These are phyloP conservation scores for Polydrusus cervinus DNA, from an alignment of 2,888 invertebrate genomes.

Conservation along the genomic window DNA sequence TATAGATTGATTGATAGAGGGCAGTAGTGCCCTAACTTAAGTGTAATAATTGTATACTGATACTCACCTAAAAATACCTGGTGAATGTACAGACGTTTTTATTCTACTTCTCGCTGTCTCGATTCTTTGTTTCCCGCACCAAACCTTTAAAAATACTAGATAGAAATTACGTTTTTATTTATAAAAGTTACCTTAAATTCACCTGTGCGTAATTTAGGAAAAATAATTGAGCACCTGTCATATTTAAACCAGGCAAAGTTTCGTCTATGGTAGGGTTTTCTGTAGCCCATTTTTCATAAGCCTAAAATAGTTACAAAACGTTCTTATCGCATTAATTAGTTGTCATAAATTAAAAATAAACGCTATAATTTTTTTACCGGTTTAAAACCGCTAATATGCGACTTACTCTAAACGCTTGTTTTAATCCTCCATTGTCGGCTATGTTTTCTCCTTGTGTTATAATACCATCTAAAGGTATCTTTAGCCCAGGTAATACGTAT, in stretches of 20 bases:
- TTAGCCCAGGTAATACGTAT: slow-evolving; percentile 86
- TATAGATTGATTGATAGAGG: too few relatives aligned
- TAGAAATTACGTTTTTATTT: not conserved
- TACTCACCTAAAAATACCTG: slow-evolving; percentile 73
- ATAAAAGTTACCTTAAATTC: not conserved
- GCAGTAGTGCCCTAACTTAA: too few relatives aligned
- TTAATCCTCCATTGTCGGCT: slow-evolving; percentile 95
- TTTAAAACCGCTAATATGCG: too few relatives aligned
- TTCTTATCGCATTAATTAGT: too few relatives aligned
- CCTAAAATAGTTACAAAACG: slow-evolving; percentile 80
- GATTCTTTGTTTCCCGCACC: slow-evolving; percentile 86
- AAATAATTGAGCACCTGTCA: slow-evolving; percentile 87
- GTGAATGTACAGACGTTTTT: slow-evolving; percentile 88
- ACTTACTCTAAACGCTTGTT: slow-evolving; percentile 77
- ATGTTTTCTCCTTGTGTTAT: slow-evolving; percentile 94
- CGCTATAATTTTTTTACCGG: too few relatives aligned
- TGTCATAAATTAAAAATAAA: too few relatives aligned
- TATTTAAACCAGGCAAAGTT: slow-evolving; percentile 81
- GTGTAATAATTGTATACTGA: not conserved
- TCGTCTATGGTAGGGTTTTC: slow-evolving; percentile 77
- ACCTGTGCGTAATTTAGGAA: slow-evolving; percentile 90
- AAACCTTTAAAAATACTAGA: slow-evolving; percentile 66
- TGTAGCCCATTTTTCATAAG: slow-evolving; percentile 85
- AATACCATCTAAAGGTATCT: slow-evolving; percentile 82
- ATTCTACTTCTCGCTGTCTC: slow-evolving; percentile 85